Conservation (phyloP, 2,797 vertebrate species). For the Parambassis ranga region DNA sequence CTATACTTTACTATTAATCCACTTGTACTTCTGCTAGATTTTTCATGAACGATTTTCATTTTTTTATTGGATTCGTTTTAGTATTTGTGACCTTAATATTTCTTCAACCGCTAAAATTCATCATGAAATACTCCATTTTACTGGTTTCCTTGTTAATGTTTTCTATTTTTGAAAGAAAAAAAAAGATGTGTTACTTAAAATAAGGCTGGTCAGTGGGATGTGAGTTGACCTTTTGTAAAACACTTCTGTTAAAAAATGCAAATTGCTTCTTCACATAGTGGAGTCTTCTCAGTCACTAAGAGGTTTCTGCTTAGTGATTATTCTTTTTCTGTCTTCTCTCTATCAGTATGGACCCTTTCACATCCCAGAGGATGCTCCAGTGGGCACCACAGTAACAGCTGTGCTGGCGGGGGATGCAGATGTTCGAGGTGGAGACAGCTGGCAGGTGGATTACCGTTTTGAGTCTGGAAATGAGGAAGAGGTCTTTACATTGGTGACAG, state of each 20-base stretch:
- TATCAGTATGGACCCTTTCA: constrained; percentile 76
- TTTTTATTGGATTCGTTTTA: no score
- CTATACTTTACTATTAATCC: no score
- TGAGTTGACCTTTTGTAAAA: not conserved
- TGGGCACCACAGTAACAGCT: constrained; percentile 74
- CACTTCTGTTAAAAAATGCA: not conserved
- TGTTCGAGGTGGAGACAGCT: constrained; percentile 81
- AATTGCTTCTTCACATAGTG: not conserved
- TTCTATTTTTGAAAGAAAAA: not conserved
- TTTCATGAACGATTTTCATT: no score
- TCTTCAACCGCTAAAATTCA: no score
- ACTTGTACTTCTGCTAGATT: no score
- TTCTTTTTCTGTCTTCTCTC: not conserved
- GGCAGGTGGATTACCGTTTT: constrained; percentile 79
- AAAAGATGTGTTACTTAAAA: not conserved
- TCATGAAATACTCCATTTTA: no score
- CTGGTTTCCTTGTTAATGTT: not conserved
- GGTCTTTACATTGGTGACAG: constrained; percentile 71
- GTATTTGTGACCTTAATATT: no score
- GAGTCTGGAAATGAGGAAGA: constrained; percentile 81
- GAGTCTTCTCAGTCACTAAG: not conserved
- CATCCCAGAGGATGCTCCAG: constrained; percentile 71
- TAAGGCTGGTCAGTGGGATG: not conserved
- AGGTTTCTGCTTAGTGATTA: not conserved
- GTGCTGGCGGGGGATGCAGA: constrained; percentile 80